A percentile compares a stretch with the other conserved stretches of the same genome.
Conservation (phyloP, 2,797 vertebrate genomes). For the Neopelma chrysocephalum region DNA sequence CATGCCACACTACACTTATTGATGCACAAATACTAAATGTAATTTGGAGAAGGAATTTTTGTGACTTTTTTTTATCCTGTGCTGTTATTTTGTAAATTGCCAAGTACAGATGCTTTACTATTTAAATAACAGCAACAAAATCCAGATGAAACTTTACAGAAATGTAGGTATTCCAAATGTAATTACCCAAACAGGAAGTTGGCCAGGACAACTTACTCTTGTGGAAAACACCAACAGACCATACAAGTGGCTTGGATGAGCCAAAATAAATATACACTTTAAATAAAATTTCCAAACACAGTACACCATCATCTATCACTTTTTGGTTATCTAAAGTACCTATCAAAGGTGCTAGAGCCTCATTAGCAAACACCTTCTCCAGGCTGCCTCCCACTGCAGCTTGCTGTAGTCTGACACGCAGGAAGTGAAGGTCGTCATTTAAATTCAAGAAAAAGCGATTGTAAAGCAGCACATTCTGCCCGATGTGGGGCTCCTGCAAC, state of each 20-base stretch:
- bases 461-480: background rate
- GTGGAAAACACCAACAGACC: background rate
- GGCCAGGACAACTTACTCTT: background rate
- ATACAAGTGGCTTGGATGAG: background rate
- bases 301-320: background rate
- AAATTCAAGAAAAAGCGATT: background rate
- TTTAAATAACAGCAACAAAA: conserved; percentile 29
- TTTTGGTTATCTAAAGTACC: background rate
- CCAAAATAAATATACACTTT: background rate
- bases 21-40: background rate
- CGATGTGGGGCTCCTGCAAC: background rate
- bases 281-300: background rate
- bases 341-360: background rate
- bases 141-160: background rate
- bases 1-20: background rate
- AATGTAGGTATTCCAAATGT: background rate
- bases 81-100: background rate
- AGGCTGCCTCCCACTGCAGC: background rate
- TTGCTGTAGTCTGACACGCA: background rate
- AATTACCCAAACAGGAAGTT: conserved; percentile 1
- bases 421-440: conserved; percentile 15
- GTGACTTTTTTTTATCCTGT: background rate
- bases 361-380: background rate
- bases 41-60: background rate
- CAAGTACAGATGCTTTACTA: background rate